phyloP scores from a whole-genome alignment of 2,888 invertebrate genomes.

The Myopa testacea region DNA sequence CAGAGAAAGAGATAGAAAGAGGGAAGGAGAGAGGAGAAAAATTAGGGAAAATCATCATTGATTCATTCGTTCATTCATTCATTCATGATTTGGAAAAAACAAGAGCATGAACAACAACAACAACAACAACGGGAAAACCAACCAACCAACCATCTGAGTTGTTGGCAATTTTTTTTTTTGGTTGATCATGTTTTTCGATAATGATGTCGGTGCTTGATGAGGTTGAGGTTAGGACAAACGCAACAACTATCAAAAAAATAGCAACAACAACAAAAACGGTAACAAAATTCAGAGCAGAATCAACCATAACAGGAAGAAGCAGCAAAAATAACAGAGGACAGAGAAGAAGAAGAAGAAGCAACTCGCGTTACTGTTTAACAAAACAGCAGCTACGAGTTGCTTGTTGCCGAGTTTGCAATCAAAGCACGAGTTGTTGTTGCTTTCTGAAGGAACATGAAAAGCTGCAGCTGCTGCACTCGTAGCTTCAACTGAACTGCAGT shows the following conservation, averaged over 20 bases:
- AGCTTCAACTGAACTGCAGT: background rate
- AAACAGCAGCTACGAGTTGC: conserved; percentile 2
- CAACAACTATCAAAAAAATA: background rate
- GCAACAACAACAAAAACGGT: background rate
- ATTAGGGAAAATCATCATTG: background rate
- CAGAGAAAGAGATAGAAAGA: background rate
- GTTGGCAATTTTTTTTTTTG: conserved; percentile 47
- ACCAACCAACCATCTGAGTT: conserved; percentile 3
- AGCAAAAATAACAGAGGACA: too few species aligned
- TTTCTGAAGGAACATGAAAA: background rate
- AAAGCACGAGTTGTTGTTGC: background rate
- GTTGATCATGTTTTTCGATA: conserved; percentile 61
- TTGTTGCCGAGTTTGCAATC: conserved; percentile 6
- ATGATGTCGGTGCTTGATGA: conserved; percentile 59
- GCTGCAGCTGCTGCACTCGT: background rate
- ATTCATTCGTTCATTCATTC: conserved; percentile 13
- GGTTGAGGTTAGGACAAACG: conserved; percentile 52
- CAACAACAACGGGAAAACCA: background rate
- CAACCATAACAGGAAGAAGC: too few species aligned
- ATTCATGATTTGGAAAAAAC: conserved; percentile 18
- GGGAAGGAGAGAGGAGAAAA: background rate
- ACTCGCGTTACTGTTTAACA: background rate
- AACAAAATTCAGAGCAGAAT: too few species aligned
- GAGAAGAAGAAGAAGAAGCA: too few species aligned
- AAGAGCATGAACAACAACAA: conserved; percentile 5